These are phyloP conservation scores for Volucella inflata DNA, from an alignment of 2,888 invertebrate species.

Conservation along the genomic window DNA sequence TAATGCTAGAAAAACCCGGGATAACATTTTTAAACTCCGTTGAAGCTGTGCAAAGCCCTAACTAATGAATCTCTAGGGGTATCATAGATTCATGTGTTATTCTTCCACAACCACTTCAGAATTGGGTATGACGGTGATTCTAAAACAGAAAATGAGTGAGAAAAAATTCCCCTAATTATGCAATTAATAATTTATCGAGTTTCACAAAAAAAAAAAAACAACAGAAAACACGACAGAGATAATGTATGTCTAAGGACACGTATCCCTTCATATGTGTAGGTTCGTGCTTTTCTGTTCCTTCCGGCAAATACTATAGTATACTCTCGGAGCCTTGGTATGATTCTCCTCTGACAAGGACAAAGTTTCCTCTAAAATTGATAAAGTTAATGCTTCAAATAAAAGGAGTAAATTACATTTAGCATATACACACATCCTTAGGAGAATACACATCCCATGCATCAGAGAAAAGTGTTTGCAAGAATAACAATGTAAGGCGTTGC, in stretches of 20 bases:
- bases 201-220: no score
- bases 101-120: no score
- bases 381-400: constrained; percentile 48
- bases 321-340: no score
- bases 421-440: constrained; percentile 21
- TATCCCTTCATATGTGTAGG: no score
- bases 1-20: constrained; percentile 27
- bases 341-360: constrained; percentile 33
- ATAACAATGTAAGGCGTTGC: constrained; percentile 31
- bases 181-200: constrained; percentile 52
- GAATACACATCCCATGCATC: neutral
- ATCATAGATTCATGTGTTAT: no score
- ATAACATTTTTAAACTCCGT: constrained; percentile 43
- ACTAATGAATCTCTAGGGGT: neutral
- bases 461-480: constrained; percentile 20
- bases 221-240: neutral
- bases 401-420: constrained; percentile 3
- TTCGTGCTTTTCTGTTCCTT: neutral
- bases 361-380: constrained; percentile 67
- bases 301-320: no score
- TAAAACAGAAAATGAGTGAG: neutral
- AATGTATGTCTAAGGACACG: neutral
- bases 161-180: constrained; percentile 53
- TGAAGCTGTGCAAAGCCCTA: neutral
- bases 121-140: no score